A percentile compares a stretch with the other conserved stretches of the same genome.
Conservation (phyloP, 2,888 invertebrate species). For the Tryphoninae sp. region DNA sequence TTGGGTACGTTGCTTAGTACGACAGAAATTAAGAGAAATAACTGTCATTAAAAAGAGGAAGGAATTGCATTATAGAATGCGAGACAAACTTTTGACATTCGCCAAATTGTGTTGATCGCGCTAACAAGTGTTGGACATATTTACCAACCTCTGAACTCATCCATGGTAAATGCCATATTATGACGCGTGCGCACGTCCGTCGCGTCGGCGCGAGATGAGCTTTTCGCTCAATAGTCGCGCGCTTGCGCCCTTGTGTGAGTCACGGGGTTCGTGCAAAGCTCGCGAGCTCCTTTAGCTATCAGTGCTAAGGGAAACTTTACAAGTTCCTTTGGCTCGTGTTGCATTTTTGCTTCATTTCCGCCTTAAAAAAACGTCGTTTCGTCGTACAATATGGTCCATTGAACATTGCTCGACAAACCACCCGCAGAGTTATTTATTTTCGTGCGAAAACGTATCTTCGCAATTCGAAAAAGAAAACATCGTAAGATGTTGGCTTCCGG, state of each 20-base stretch:
- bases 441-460: not conserved
- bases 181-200: not conserved
- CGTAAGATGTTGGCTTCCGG: constrained; percentile 26
- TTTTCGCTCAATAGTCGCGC: constrained; percentile 56
- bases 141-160: not conserved
- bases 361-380: not conserved
- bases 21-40: no score
- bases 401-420: not conserved
- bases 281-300: constrained; percentile 20
- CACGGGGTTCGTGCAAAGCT: constrained; percentile 13
- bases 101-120: no score
- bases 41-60: no score
- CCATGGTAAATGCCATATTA: no score
- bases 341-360: constrained; percentile 11
- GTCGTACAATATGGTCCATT: not conserved
- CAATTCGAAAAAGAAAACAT: not conserved
- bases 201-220: constrained; percentile 32
- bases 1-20: no score
- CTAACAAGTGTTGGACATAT: not conserved
- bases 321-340: constrained; percentile 8
- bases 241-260: constrained; percentile 44
- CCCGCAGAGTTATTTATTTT: not conserved
- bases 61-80: no score
- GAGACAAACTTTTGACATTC: no score
- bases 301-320: constrained; percentile 31